These are phyloP conservation scores for Scaptomyza parva DNA, from an alignment of 2,888 invertebrate genomes.

Conservation along the genomic window DNA sequence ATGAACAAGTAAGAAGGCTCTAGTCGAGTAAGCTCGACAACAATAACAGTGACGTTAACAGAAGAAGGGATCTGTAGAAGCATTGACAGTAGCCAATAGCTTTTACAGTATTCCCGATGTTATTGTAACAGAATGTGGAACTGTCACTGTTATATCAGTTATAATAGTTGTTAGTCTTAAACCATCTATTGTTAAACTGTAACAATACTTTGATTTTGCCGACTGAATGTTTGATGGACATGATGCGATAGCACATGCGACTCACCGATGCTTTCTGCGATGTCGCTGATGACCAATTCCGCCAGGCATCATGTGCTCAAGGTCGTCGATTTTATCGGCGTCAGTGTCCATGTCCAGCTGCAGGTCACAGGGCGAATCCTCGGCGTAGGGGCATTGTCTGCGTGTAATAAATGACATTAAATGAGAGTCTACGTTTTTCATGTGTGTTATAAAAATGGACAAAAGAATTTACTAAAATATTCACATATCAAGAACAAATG, in stretches of 20 bases:
- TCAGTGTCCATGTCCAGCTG: conserved; percentile 84
- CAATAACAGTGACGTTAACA: conserved; percentile 1
- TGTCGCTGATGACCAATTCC: conserved; percentile 80
- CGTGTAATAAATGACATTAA: conserved; percentile 64
- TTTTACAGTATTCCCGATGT: neutral
- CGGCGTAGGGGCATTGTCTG: conserved; percentile 84
- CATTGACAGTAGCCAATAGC: neutral
- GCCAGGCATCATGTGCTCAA: conserved; percentile 84
- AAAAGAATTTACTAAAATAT: neutral
- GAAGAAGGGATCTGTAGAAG: neutral
- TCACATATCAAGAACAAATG: neutral
- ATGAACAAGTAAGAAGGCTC: too few relatives aligned
- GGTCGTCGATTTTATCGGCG: conserved; percentile 84
- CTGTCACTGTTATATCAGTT: neutral
- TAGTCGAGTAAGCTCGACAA: too few relatives aligned
- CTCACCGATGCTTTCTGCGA: conserved; percentile 85
- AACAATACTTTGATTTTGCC: neutral
- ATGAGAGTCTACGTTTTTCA: conserved; percentile 35
- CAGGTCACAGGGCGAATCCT: conserved; percentile 84
- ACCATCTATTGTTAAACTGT: too few relatives aligned
- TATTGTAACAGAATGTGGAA: neutral
- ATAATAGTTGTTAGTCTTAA: neutral
- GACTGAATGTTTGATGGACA: conserved; percentile 44
- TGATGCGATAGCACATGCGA: conserved; percentile 37
- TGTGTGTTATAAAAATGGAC: neutral